These are phyloP conservation scores for Zaprionus lachaisei DNA, from an alignment of 1,140 invertebrate species.

Conservation along the genomic window DNA sequence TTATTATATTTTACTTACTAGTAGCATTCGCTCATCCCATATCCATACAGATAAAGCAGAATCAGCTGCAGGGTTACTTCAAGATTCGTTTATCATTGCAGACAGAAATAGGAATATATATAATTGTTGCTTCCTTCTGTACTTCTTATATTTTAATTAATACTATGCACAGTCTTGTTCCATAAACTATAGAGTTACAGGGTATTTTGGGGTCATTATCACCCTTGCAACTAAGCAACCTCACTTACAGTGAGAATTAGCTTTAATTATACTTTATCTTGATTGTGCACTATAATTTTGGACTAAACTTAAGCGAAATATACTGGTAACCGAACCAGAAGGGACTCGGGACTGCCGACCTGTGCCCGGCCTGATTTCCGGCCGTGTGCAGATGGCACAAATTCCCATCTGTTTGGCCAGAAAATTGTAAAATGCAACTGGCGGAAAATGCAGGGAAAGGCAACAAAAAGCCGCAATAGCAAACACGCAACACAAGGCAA, in stretches of 20 bases:
- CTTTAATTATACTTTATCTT: neutral
- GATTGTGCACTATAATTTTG: neutral
- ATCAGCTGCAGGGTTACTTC: no score
- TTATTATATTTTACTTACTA: no score
- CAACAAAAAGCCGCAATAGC: no score
- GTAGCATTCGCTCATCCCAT: no score
- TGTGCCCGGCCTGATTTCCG: neutral
- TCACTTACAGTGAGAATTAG: neutral
- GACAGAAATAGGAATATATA: no score
- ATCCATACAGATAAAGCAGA: no score
- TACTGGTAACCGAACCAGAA: neutral
- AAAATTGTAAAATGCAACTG: constrained; percentile 8
- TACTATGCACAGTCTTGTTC: no score
- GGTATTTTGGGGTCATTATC: neutral
- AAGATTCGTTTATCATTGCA: no score
- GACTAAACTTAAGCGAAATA: neutral
- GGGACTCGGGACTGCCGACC: neutral
- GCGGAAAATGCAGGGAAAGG: neutral
- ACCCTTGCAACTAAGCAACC: neutral
- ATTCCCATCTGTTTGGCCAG: constrained; percentile 2
- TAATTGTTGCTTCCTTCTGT: no score
- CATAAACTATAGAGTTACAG: neutral
- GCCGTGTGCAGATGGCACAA: neutral
- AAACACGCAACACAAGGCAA: no score
- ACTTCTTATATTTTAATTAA: no score